Evolutionary conservation across 2,113 vertebrate species (phyloP), one percentile per base, ranked within the genome.

Genomic region (Phoxinus phoxinus): DNA sequence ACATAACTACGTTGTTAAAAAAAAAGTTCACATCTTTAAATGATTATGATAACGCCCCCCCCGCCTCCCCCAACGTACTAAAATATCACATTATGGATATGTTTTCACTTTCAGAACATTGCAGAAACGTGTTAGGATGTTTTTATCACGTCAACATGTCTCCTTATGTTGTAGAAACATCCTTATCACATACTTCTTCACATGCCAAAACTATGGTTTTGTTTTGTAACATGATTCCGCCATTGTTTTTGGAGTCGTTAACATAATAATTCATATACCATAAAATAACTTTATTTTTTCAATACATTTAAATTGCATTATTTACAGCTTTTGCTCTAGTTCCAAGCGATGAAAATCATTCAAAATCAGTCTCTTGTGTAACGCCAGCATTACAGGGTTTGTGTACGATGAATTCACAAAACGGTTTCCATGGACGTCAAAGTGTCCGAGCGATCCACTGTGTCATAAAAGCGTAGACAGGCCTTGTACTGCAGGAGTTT

Each of bases 401-500:
- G 19, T 0, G 69, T 4, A 32, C 0, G 1, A 15, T 25, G 10
- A 63, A 4, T 21, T 96, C 90, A 96, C 81, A 94, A 89, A 41
- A 92, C 87, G 51, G 93, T 95, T 88, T 97, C 95, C 81, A 92
- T 63, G 44, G 94, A 93, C 88, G 90, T 87, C 86, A 94, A 91
- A 87, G 93, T 90, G 37, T 94, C 91, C 58, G 95, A 93, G 86
- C 59, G 89, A 84, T 96, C 94, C 89, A 95, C 78, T 2, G 95
- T 94, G 89, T 94, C 92, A 35, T 99, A 99, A 92, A 91, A 94
- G 44, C 92, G 94, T 85, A 95, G 93, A 80, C 91, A 92, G 91
- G 96, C 94, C 89, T 94, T 94, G 81, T 94, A 95, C 80, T 95
- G 95, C 80, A 95, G 71, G 86, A 97, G 93, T 30, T 96, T 97